Evolutionary conservation across 2,888 invertebrate genomes (phyloP).

Genomic region (Pseudoips prasinana): DNA sequence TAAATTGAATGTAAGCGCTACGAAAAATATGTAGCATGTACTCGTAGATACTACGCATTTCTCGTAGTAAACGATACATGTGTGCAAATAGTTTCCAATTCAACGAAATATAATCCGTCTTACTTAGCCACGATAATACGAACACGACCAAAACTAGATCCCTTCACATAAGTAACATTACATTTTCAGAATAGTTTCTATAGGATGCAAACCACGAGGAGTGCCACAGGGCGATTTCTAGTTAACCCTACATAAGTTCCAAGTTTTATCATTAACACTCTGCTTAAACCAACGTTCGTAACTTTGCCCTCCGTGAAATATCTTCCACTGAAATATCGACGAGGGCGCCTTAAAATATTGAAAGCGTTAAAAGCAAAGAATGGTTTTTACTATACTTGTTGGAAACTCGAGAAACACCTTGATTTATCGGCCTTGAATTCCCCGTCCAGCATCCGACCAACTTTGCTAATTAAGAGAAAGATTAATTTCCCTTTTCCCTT

Average conservation of each 20-base stretch:
- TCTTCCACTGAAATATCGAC: slow-evolving; percentile 48
- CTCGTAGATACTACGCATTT: too few species aligned
- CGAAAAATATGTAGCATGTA: too few species aligned
- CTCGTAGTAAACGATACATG: too few species aligned
- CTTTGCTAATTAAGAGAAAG: slow-evolving; percentile 79
- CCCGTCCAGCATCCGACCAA: slow-evolving; percentile 60
- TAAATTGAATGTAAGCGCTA: too few species aligned
- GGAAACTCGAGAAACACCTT: slow-evolving; percentile 65
- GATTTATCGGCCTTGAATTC: slow-evolving; percentile 75
- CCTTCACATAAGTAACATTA: slow-evolving; percentile 20
- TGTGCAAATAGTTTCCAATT: slow-evolving; percentile 7
- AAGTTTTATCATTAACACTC: slow-evolving; percentile 35
- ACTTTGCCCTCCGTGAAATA: slow-evolving; percentile 13
- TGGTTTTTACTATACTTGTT: slow-evolving; percentile 47
- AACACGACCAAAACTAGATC: slow-evolving; percentile 9
- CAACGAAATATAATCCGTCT: slow-evolving; percentile 7
- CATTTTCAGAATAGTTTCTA: slow-evolving; percentile 31
- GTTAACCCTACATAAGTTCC: slow-evolving; percentile 16
- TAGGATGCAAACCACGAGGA: slow-evolving; percentile 15
- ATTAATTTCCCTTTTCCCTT: slow-evolving; percentile 76
- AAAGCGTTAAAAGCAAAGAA: slow-evolving; percentile 53
- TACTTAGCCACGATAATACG: slow-evolving; percentile 14
- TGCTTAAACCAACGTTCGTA: slow-evolving; percentile 16
- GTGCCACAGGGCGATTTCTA: slow-evolving; percentile 18
- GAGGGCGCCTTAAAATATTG: slow-evolving; percentile 52